These are phyloP conservation scores for Ciconia stormi DNA, from an alignment of 2,113 vertebrate genomes.

Conservation along the genomic window DNA sequence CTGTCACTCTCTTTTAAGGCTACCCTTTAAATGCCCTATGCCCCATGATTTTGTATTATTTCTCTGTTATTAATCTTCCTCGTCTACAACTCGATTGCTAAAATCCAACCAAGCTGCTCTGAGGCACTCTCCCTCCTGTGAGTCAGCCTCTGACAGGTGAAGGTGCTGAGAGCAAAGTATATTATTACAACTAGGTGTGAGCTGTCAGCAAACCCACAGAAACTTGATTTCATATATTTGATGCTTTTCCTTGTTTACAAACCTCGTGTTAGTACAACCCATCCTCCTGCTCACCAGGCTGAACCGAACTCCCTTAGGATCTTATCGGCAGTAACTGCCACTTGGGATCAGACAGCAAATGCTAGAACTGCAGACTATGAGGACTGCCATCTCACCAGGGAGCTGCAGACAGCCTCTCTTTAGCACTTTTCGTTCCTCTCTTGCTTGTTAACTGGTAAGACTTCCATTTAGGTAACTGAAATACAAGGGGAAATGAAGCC, in stretches of 20 bases:
- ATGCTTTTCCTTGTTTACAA: background rate
- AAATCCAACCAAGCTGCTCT: background rate
- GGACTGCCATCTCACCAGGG: background rate
- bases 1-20: background rate
- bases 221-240: background rate
- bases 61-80: background rate
- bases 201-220: background rate
- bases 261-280: background rate
- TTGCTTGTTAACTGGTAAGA: background rate
- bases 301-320: background rate
- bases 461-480: background rate
- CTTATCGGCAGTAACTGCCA: background rate
- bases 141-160: background rate
- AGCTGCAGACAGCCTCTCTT: background rate
- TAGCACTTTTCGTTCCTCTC: background rate
- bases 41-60: background rate
- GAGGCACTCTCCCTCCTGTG: background rate
- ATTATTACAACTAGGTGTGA: background rate
- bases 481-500: background rate
- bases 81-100: background rate
- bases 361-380: background rate
- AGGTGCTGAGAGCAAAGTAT: background rate
- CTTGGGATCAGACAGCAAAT: background rate
- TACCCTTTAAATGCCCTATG: background rate
- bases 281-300: background rate